phyloP scores from a whole-genome alignment of 2,113 vertebrate species.

The Sapayoa aenigma region DNA sequence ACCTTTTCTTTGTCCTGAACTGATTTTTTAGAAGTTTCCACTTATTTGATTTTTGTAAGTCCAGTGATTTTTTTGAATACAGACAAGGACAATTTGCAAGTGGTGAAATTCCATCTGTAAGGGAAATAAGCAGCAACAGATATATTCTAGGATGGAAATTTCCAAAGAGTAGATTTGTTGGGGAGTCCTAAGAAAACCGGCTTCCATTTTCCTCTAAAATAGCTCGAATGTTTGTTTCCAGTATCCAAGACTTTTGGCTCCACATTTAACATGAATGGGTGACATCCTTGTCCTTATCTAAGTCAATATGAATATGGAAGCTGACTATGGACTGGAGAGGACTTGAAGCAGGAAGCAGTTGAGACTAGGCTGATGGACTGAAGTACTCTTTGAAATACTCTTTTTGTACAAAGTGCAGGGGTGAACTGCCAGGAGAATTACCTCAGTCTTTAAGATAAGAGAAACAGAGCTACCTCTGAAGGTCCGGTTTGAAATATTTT shows the following conservation, averaged over 20 bases:
- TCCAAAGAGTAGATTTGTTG: not conserved
- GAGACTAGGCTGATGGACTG: not conserved
- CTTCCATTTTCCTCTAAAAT: not conserved
- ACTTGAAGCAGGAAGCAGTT: slow-evolving; percentile 11
- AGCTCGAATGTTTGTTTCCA: not conserved
- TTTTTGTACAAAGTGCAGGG: not conserved
- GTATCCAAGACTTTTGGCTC: not conserved
- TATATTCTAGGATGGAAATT: not conserved
- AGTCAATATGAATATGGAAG: not conserved
- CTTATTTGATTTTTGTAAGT: too few relatives aligned
- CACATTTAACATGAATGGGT: not conserved
- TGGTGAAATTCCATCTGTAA: not conserved
- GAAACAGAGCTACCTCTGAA: not conserved
- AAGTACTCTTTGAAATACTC: not conserved
- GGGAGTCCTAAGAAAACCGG: not conserved
- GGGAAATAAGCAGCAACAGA: not conserved
- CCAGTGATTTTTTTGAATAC: not conserved
- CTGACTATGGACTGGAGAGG: not conserved
- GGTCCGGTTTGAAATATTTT: not conserved
- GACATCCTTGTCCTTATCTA: not conserved
- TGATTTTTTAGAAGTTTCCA: not conserved
- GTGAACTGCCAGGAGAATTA: slow-evolving; percentile 14
- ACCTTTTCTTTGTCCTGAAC: not conserved
- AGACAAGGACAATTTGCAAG: not conserved
- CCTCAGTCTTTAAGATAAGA: slow-evolving; percentile 22